phyloP scores from a whole-genome alignment of 2,113 vertebrate genomes.

The Salvelinus fontinalis region DNA sequence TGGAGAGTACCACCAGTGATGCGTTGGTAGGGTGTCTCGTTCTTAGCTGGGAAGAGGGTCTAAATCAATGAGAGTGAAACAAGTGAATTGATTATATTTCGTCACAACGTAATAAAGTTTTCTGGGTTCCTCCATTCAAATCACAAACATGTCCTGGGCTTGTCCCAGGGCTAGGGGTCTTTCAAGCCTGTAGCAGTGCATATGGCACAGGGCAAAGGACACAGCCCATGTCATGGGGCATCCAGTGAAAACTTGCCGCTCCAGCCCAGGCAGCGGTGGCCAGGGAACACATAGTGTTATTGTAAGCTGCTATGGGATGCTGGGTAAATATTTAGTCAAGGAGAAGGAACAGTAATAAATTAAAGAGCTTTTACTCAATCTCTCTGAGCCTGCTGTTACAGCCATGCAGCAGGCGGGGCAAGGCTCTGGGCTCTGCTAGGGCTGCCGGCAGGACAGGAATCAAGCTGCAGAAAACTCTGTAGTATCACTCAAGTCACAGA shows the following conservation, averaged over 20 bases:
- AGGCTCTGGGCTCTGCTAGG: background rate
- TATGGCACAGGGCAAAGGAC: background rate
- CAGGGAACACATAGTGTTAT: constrained; percentile 59
- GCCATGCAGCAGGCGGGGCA: constrained; percentile 4
- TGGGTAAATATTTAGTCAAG: constrained; percentile 77
- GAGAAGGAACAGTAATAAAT: constrained; percentile 71
- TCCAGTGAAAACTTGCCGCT: constrained; percentile 46
- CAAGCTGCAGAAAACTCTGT: background rate
- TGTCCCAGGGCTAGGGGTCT: background rate
- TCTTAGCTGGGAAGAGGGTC: background rate
- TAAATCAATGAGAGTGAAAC: background rate
- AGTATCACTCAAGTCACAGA: constrained; percentile 19
- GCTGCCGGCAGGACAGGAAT: constrained; percentile 7
- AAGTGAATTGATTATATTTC: background rate
- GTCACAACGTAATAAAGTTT: background rate
- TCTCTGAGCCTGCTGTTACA: constrained; percentile 31
- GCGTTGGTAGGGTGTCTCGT: constrained; percentile 14
- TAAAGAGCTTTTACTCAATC: constrained; percentile 56
- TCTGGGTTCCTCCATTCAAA: background rate
- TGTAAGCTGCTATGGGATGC: constrained; percentile 69
- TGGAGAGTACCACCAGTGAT: constrained; percentile 31
- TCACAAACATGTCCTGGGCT: background rate
- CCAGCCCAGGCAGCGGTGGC: constrained; percentile 62
- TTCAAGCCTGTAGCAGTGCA: too few species aligned
- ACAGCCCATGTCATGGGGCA: constrained; percentile 5